Base-by-base conservation (phyloP, 2,888 invertebrate species). In the Ennomos erosarius region DNA sequence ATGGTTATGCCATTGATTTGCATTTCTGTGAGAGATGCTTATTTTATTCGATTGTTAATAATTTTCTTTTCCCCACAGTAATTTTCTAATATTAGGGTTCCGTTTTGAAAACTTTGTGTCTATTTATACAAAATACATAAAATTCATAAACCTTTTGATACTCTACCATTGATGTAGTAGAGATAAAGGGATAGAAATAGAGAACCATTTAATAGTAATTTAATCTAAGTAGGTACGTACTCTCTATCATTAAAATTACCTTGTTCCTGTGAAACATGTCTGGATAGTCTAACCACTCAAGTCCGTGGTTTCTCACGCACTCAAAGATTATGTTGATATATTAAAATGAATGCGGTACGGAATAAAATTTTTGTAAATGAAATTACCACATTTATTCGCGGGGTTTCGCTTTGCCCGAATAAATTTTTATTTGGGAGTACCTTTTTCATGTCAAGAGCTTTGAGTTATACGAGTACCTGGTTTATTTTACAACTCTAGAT, bases 261-360 rank as follows among this genome's bases (percentile, higher is more conserved):
- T 38, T 38, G 34, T 57, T 40, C 39, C 39, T 13, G 16, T 33
- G 43, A 44, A 16, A 33, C 33, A 45, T 13, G 45, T 50, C 54
- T 45, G 49, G 54, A 13, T 35, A 26, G 54, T 54, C 38, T 43
- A 58, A 55, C 46, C 73, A 78, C 70, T 76, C 75, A 68, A 69
- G 74, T 72, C 69, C 73, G 68, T 71, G 69, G 69, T 77, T 75
- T 82, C 81, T 78, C 80, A 78, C 79, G 80, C 78, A 74, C 74
- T 80, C 79, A 75, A 81, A 84, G 78, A 84, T 82, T 87, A 88
- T 88, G 84, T 72, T 87, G 85, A 88, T 84, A 69, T 85, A 87
- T 89, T 88, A 84, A 88, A 89, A 87, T 85, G 70, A 81, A 88
- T 86, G 81, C 86, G 79, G 70, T 70, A 76, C 70, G 78, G 73